Conservation (phyloP, 2,888 invertebrate species). For the Itoplectis maculator region DNA sequence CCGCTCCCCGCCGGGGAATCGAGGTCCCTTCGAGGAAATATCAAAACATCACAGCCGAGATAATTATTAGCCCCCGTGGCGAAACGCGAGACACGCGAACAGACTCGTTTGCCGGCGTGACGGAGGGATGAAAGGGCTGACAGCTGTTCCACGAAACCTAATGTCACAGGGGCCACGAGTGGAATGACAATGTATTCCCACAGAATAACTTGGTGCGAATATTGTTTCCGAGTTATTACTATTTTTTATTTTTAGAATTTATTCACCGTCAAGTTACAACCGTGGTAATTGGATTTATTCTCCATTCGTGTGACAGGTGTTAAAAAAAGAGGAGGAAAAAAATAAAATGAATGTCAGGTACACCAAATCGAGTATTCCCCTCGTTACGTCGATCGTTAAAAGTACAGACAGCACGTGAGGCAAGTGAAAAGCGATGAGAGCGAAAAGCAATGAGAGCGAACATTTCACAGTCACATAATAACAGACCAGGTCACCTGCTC, state of each 20-base stretch:
- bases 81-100: neutral
- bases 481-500: neutral
- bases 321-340: neutral
- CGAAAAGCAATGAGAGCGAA: too few species aligned
- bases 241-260: neutral
- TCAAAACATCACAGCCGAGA: neutral
- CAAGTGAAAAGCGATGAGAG: neutral
- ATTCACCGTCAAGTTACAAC: neutral
- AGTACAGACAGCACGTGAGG: neutral
- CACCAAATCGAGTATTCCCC: neutral
- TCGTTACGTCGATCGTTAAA: constrained; percentile 9
- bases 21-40: constrained; percentile 1
- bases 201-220: neutral
- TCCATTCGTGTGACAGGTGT: neutral
- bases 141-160: neutral
- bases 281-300: neutral
- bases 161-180: neutral
- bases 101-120: neutral
- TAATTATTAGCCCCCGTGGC: constrained; percentile 9
- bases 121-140: neutral
- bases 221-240: constrained; percentile 4
- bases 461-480: constrained; percentile 20
- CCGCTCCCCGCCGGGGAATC: constrained; percentile 10
- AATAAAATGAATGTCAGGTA: neutral
- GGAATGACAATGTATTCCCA: constrained; percentile 6